Conservation (phyloP, 2,797 vertebrate species). For the Huso huso region DNA sequence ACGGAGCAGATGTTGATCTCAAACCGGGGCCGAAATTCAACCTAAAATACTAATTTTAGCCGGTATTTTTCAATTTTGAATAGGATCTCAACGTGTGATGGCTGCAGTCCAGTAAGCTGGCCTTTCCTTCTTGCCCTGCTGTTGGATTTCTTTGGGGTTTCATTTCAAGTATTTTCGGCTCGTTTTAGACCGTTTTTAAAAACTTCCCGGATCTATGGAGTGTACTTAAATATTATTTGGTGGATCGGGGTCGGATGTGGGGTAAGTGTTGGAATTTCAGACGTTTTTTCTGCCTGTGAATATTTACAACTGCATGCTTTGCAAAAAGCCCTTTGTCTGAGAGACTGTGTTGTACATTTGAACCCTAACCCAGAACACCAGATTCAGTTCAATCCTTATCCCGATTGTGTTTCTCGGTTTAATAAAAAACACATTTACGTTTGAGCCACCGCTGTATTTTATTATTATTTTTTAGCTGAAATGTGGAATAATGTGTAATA, state of each 20-base stretch:
- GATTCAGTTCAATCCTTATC: too few species aligned
- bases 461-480: too few species aligned
- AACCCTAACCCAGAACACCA: too few species aligned
- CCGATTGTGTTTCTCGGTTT: too few species aligned
- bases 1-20: conserved; percentile 30
- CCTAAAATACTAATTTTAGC: conserved; percentile 42
- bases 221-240: conserved; percentile 46
- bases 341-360: not conserved
- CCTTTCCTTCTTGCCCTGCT: conserved; percentile 52
- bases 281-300: conserved; percentile 15
- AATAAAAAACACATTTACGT: too few species aligned
- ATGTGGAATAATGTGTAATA: too few species aligned
- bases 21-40: conserved; percentile 29
- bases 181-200: conserved; percentile 23
- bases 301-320: conserved; percentile 21
- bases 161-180: conserved; percentile 43
- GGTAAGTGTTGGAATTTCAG: conserved; percentile 58
- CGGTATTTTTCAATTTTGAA: conserved; percentile 49
- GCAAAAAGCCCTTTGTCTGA: conserved; percentile 27
- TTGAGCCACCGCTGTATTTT: too few species aligned
- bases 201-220: conserved; percentile 40
- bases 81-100: conserved; percentile 59
- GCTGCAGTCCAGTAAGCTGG: conserved; percentile 68
- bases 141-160: conserved; percentile 59
- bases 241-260: conserved; percentile 50